Evolutionary conservation across 2,797 vertebrate genomes (phyloP), one percentile per base, ranked within the genome.

Genomic region (Hirundo rustica): DNA sequence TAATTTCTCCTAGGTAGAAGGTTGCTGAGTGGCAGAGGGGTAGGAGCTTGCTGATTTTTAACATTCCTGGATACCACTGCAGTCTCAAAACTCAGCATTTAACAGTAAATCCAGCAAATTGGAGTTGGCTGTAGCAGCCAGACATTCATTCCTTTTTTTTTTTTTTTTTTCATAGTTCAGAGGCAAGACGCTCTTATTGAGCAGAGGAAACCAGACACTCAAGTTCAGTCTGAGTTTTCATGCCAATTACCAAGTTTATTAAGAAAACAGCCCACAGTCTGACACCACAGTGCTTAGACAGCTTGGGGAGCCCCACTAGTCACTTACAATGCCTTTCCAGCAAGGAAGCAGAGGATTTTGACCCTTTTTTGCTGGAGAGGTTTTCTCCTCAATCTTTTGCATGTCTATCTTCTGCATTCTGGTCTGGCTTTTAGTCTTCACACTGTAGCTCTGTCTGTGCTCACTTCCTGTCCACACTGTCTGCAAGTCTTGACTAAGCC

Each of bases 81-180:
- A 20, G 67, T 71, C 87, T 76, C 75, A 67, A 74, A 74, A 70
- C 44, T 79, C 64, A 17, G 66, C 26, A 88, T 88, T 92, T 89
- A 90, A 79, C 76, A 71, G 54, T 84, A 91, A 93, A 95, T 81
- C 70, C 84, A 86, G 60, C 81, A 89, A 81, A 92, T 53, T 40
- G 9, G 40, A 45, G 32, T 21, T 89, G 72, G 12, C 68, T 73
- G 38, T 74, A 47, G 74, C 66, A 85, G 85, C 66, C 77, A 92
- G 80, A 89, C 83, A 50, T 81, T 92, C 50, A 57, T 79, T 84
- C 47, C 54, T 61, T 81, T 94, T 87, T 77, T 42, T n/a, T 13
- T 32, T 65, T 94, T 94, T 87, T 81, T 94, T 87, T 77, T 38
- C 65, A n/a, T 53, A 79, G 44, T 76, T 91, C 47, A 68, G 81